A percentile compares a stretch with the other conserved stretches of the same genome.
phyloP scores from a whole-genome alignment of 53 echinoderm and acorn worm species.

The Patiria pectinifera region DNA sequence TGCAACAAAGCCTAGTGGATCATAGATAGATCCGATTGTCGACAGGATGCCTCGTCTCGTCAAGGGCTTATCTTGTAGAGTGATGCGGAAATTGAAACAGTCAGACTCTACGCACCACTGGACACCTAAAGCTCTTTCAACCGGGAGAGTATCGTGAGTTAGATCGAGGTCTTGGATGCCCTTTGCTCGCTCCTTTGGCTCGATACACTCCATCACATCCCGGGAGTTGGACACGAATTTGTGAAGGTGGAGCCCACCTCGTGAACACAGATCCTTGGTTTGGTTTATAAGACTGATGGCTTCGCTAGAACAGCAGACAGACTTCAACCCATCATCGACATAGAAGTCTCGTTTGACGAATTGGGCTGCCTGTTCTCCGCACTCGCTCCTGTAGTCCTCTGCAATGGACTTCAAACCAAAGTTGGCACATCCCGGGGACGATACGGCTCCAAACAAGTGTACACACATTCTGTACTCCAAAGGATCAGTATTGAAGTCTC shows the following conservation, averaged over 20 bases:
- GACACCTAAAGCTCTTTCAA: slow-evolving; percentile 49
- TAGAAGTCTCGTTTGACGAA: slow-evolving; percentile 70
- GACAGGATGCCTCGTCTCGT: slow-evolving; percentile 69
- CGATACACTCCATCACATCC: slow-evolving; percentile 64
- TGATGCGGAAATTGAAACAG: slow-evolving; percentile 35
- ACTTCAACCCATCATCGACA: slow-evolving; percentile 75
- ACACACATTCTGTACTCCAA: slow-evolving; percentile 42
- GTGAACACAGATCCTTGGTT: slow-evolving; percentile 57
- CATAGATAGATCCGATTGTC: slow-evolving; percentile 67
- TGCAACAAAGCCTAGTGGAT: slow-evolving; percentile 70
- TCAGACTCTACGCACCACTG: slow-evolving; percentile 35
- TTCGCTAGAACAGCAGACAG: slow-evolving; percentile 24
- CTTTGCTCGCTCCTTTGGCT: slow-evolving; percentile 60
- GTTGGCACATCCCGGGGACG: slow-evolving; percentile 13
- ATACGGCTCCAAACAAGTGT: slow-evolving; percentile 21
- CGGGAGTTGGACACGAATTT: slow-evolving; percentile 74
- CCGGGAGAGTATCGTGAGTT: slow-evolving; percentile 41
- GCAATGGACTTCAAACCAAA: slow-evolving; percentile 66
- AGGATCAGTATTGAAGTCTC: slow-evolving; percentile 8
- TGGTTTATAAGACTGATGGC: slow-evolving; percentile 48
- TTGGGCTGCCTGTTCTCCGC: slow-evolving; percentile 48
- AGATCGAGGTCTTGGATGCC: slow-evolving; percentile 50
- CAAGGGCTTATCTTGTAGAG: slow-evolving; percentile 50
- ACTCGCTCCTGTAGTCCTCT: slow-evolving; percentile 47
- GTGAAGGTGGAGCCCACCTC: slow-evolving; percentile 65